phyloP scores from a whole-genome alignment of 2,888 invertebrate genomes.

The Sicus ferrugineus region DNA sequence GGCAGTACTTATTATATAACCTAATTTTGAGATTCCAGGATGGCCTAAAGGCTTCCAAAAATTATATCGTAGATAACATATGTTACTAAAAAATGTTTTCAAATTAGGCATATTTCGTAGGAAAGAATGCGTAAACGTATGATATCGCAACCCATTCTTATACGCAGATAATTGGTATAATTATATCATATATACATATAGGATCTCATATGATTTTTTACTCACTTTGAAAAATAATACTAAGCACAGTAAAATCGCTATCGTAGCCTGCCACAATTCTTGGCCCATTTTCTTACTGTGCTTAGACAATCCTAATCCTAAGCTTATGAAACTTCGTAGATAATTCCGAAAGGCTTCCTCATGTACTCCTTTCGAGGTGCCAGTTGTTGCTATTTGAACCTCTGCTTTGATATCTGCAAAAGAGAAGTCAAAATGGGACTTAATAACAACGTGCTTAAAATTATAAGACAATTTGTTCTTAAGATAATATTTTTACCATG shows the following conservation, averaged over 20 bases:
- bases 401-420: constrained; percentile 28
- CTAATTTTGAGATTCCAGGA: too few relatives aligned
- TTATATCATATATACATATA: too few relatives aligned
- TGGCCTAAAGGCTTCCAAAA: too few relatives aligned
- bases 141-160: too few relatives aligned
- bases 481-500: too few relatives aligned
- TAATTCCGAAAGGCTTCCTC: constrained; percentile 19
- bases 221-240: constrained; percentile 63
- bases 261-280: constrained; percentile 59
- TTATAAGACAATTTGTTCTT: too few relatives aligned
- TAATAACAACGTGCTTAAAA: neutral
- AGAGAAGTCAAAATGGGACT: neutral
- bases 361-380: constrained; percentile 11
- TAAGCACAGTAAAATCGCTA: constrained; percentile 60
- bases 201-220: constrained; percentile 29
- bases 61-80: too few relatives aligned
- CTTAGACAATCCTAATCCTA: constrained; percentile 34
- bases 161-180: too few relatives aligned
- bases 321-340: constrained; percentile 11
- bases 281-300: constrained; percentile 58
- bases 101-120: too few relatives aligned
- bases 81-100: too few relatives aligned
- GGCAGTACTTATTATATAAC: too few relatives aligned
- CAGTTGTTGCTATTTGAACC: neutral
- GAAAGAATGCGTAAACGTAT: too few relatives aligned